Evolutionary conservation across 2,113 vertebrate genomes (phyloP), one percentile per base, ranked within the genome.

Genomic region (Bothrops jararaca): DNA sequence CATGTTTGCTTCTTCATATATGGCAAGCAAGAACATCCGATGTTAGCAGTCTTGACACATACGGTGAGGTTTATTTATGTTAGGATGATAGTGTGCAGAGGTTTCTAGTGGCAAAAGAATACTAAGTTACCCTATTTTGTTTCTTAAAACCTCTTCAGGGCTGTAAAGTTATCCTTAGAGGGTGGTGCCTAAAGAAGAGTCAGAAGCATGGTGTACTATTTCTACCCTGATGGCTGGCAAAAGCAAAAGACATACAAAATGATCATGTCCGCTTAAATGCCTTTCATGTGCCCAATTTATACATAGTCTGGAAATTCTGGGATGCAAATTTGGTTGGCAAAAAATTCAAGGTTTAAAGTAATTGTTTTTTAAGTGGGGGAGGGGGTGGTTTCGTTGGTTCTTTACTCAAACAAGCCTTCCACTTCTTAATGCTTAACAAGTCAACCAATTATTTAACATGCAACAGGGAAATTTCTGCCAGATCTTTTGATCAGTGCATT

Each of bases 401-500:
- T 29, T 7, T 85, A 50, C 29, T 23, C 24, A 86, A 89, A 26
- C 7, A 15, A 29, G 10, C n/a, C 20, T 24, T 48, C 39, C 39
- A 52, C 8, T 56, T 56, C n/a, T 56, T 86, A 88, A 53, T 92
- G 54, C 93, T 92, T 92, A 20, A 86, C 45, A 90, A 86, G 54
- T 86, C 86, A 86, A 90, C 74, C 92, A 92, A 64, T 60, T 91
- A 60, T 64, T 92, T 92, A 92, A 92, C 57, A 92, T 92, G 8
- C 88, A 86, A 1, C 11, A 93, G 93, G 85, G 60, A 91, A 87
- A 85, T 85, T 74, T 93, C 92, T 85, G 87, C 54, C 89, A 91
- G 9, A 1, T 42, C 0, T 90, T 93, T 93, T 89, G 89, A 93
- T 95, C 90, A 95, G 64, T 92, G 34, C 18, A 90, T 23, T 89